Evolutionary conservation across 2,797 vertebrate species (phyloP).

Genomic region (Tapirus indicus): DNA sequence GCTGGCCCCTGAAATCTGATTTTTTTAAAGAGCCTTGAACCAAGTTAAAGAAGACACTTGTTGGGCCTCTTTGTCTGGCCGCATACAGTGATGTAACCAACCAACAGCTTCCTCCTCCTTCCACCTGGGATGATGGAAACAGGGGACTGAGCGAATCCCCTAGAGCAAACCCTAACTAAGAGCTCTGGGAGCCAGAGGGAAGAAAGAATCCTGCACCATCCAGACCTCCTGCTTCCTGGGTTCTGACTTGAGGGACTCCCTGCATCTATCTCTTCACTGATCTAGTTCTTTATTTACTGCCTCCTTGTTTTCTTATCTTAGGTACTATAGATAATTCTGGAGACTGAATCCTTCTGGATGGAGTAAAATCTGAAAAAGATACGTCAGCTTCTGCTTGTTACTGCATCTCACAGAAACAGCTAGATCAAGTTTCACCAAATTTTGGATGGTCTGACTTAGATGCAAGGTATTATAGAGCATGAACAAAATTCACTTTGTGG

Average conservation of each 20-base stretch:
- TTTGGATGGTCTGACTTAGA: not conserved
- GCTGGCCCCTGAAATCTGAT: no score
- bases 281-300: not conserved
- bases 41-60: not conserved
- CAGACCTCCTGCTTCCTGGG: not conserved
- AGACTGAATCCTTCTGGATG: not conserved
- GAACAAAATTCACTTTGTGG: not conserved
- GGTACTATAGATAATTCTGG: not conserved
- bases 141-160: not conserved
- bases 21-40: not conserved
- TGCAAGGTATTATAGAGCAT: not conserved
- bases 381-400: not conserved
- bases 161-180: not conserved
- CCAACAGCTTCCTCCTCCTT: not conserved
- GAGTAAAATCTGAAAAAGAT: not conserved
- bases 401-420: not conserved
- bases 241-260: not conserved
- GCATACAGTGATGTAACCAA: not conserved
- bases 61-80: not conserved
- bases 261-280: no score
- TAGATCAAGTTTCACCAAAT: no score
- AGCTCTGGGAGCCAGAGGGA: not conserved
- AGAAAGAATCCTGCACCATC: accelerated
- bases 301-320: not conserved
- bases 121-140: not conserved